Evolutionary conservation across 92 coral and sea anemone genomes (phyloP), one percentile per base, ranked within the genome.

Genomic region (Phenganax subtilis): DNA sequence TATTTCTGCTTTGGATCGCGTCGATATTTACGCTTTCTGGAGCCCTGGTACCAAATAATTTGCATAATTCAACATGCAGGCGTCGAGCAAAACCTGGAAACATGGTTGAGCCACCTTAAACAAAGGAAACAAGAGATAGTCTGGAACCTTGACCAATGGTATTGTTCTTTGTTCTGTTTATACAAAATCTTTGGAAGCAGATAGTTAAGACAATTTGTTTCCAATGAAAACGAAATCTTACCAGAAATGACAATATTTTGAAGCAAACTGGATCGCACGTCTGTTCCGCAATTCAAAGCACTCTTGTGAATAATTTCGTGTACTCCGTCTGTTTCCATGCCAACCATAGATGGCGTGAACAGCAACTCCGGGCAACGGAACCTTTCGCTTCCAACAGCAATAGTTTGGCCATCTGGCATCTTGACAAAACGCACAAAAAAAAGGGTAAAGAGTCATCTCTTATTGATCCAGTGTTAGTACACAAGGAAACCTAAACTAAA

Each of bases 321-420:
- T 57, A 94, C 87, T 20, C 98, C 98, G 51, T 85, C 96, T 30
- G 89, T 85, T 75, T 88, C 97, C 89, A 87, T 88, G 57, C 98
- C 98, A 61, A 94, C 85, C 74, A 92, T 85, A 62, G 88, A 76
- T 53, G 98, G 98, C 60, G 88, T 80, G 84, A 94, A 94, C 71
- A 94, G 83, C n/a, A 91, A 89, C 77, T 94, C 98, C 10, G 98
- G 90, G 57, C 97, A 94, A 68, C 98, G 98, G 87, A 94, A 94
- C 29, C 98, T 87, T 77, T 94, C 98, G 80, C 87, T 93, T 11
- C 96, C 98, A 70, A 92, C 73, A 20, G 81, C 88, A 16, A 94
- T 75, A 67, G 96, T 87, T 75, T 90, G 93, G n/a, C 98, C 98
- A 81, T 94, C 98, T 14, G 98, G 98, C 67, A 94, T 82, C 98